Conservation (phyloP, 2,888 invertebrate species). For the Pharmacophagus antenor region DNA sequence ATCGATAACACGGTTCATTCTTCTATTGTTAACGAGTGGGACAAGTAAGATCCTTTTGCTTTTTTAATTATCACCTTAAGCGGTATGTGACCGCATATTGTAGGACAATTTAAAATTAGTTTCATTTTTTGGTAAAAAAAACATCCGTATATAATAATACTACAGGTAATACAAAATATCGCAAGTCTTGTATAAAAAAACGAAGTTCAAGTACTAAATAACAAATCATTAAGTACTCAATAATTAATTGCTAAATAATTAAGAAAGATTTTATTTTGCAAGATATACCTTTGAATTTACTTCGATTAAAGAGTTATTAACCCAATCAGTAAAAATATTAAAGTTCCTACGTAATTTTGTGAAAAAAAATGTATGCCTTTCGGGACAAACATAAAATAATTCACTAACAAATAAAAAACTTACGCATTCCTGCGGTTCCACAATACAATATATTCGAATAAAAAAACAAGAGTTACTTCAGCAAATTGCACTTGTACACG, state of each 20-base stretch:
- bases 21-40: too few relatives aligned
- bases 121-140: too few relatives aligned
- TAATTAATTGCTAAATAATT: neutral
- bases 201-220: too few relatives aligned
- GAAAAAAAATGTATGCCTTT: neutral
- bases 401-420: neutral
- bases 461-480: slow-evolving; percentile 26
- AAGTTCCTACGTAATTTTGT: neutral
- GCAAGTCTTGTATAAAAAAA: too few relatives aligned
- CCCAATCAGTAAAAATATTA: neutral
- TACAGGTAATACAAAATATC: too few relatives aligned
- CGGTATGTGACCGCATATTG: too few relatives aligned
- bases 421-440: neutral
- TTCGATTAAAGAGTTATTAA: neutral
- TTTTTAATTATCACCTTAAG: too few relatives aligned
- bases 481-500: slow-evolving; percentile 20
- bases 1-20: too few relatives aligned
- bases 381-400: neutral
- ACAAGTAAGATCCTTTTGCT: too few relatives aligned
- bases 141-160: too few relatives aligned
- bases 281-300: neutral
- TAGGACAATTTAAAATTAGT: too few relatives aligned
- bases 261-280: neutral
- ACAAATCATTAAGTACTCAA: too few relatives aligned
- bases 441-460: slow-evolving; percentile 4